Evolutionary conservation across 1,140 invertebrate genomes (phyloP), one percentile per base, ranked within the genome.

Genomic region (Apis cerana): DNA sequence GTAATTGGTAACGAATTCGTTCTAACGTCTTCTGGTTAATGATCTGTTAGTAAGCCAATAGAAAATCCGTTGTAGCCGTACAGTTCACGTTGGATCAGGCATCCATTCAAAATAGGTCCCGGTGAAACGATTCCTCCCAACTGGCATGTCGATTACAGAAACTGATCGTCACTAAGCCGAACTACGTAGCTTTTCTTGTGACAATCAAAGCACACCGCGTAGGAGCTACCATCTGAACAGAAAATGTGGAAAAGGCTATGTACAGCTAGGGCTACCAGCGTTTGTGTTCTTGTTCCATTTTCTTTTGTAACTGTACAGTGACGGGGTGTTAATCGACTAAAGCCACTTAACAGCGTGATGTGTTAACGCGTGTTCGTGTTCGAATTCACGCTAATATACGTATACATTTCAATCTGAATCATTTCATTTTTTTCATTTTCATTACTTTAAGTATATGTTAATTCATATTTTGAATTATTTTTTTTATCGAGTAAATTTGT

Each of bases 101-200:
- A 43, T 43, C 33, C 33, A 43, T 43, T 43, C 64, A 80, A 88
- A 80, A 76, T 80, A 87, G 83, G 76, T 85, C 81, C 80, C 77
- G 82, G 82, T 78, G 89, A 84, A 82, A 88, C 78, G 85, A 85
- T 85, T 89, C 89, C 87, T 89, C 54, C 85, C 86, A 88, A 88
- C 68, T 90, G 85, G 83, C 85, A 79, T 76, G 82, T 88, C 88
- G 79, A 21, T 92, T 89, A 92, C 78, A 92, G 90, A 92, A 92
- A 92, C 84, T 92, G 90, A 91, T 92, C 91, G 89, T 92, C 91
- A 91, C 92, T 92, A 92, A 92, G 92, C 92, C 92, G 91, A 92
- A 92, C 91, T 92, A 92, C 91, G 90, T 92, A 92, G 92, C 92
- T 92, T 91, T 92, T 92, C 91, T 92, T 92, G 91, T 92, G 92